These are phyloP conservation scores for Brachyhypopomus gauderio DNA, from an alignment of 2,113 vertebrate species.

Conservation along the genomic window DNA sequence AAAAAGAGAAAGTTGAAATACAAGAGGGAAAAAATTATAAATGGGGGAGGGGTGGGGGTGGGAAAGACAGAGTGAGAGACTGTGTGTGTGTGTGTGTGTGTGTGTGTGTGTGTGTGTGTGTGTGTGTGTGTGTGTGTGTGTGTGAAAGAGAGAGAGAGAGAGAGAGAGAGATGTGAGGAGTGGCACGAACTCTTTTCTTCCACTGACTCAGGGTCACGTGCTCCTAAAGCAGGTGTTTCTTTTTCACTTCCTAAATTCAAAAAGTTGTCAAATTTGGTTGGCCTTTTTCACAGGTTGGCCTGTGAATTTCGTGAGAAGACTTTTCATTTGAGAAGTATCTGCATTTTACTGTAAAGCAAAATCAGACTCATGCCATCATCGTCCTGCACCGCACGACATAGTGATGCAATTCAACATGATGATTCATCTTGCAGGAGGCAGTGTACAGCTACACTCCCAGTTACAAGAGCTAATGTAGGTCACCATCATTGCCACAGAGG, in stretches of 20 bases:
- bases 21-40: neutral
- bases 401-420: neutral
- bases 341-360: neutral
- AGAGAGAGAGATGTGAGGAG: constrained; percentile 40
- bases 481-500: neutral
- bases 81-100: neutral
- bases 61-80: neutral
- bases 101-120: neutral
- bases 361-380: neutral
- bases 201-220: constrained; percentile 45
- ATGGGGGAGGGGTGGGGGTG: too few species aligned
- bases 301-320: neutral
- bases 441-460: constrained; percentile 15
- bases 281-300: neutral
- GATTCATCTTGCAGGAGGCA: constrained; percentile 30
- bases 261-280: neutral
- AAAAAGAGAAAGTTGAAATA: neutral
- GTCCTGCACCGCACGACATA: neutral
- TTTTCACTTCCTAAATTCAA: constrained; percentile 40
- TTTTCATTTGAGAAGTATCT: neutral
- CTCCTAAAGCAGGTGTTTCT: constrained; percentile 30
- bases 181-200: constrained; percentile 5
- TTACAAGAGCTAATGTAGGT: neutral
- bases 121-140: neutral
- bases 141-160: neutral